A percentile compares a stretch with the other conserved stretches of the same genome.
These are phyloP conservation scores for Asbolus verrucosus DNA, from an alignment of 1,140 invertebrate genomes.

Conservation along the genomic window DNA sequence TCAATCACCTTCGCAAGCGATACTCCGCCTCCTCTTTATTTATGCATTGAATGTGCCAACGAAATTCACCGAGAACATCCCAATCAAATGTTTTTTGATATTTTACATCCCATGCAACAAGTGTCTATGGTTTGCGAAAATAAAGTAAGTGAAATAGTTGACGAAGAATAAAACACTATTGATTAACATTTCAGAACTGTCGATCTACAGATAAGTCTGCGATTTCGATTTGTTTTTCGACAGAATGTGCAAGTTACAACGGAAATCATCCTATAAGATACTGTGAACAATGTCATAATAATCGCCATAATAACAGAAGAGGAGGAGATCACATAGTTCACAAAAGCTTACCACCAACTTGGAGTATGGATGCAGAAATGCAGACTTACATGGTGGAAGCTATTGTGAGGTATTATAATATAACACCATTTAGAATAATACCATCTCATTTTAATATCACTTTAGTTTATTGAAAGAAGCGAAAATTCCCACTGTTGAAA, in stretches of 20 bases:
- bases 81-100: constrained; percentile 90
- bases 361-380: constrained; percentile 89
- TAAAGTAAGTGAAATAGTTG: constrained; percentile 74
- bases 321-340: constrained; percentile 93
- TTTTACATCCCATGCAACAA: constrained; percentile 94
- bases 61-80: constrained; percentile 86
- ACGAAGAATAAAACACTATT: too few relatives aligned
- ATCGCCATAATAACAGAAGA: constrained; percentile 86
- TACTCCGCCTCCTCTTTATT: constrained; percentile 92
- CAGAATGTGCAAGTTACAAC: constrained; percentile 96
- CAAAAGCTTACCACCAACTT: constrained; percentile 84
- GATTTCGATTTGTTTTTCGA: constrained; percentile 95
- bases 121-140: constrained; percentile 96
- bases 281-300: constrained; percentile 91
- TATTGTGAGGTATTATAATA: constrained; percentile 83
- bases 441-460: constrained; percentile 18
- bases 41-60: constrained; percentile 97
- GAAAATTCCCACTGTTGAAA: constrained; percentile 77
- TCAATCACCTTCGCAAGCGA: constrained; percentile 85
- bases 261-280: constrained; percentile 95
- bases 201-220: constrained; percentile 92
- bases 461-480: constrained; percentile 81
- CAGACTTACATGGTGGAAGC: constrained; percentile 95
- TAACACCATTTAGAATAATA: neutral
- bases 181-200: constrained; percentile 81